Evolutionary conservation across 2,113 vertebrate genomes (phyloP).

Genomic region (Tylochromis polylepis): DNA sequence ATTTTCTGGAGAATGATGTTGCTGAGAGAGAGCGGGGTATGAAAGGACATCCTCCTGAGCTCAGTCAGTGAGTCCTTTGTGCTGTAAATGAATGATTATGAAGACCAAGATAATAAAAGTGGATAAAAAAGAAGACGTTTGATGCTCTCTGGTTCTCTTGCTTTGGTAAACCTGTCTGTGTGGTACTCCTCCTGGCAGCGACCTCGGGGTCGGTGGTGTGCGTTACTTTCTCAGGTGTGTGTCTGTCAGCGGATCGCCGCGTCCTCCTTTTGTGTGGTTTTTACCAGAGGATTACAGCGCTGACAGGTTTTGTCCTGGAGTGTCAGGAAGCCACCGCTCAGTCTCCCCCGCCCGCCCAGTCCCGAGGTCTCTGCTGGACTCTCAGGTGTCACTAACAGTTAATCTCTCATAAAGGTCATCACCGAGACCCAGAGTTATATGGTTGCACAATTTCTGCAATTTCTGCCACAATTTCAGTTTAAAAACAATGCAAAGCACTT

Average conservation of each 20-base stretch:
- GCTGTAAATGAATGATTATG: slow-evolving; percentile 32
- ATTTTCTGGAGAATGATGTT: slow-evolving; percentile 50
- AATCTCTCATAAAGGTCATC: slow-evolving; percentile 14
- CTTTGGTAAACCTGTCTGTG: background rate
- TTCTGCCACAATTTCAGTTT: background rate
- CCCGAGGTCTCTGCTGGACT: background rate
- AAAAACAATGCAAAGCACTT: background rate
- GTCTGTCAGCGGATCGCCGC: slow-evolving; percentile 8
- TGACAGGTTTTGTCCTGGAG: slow-evolving; percentile 44
- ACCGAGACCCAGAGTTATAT: background rate
- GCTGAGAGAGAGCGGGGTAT: background rate
- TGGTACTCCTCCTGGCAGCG: background rate
- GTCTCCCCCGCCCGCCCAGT: background rate
- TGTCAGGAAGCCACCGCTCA: slow-evolving; percentile 12
- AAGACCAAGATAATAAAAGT: slow-evolving; percentile 31
- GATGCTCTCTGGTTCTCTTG: background rate
- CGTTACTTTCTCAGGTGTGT: slow-evolving; percentile 53
- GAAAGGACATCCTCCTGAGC: background rate
- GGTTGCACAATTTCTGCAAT: background rate
- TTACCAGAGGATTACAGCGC: slow-evolving; percentile 10
- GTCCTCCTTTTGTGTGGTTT: slow-evolving; percentile 20
- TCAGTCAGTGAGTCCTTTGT: background rate
- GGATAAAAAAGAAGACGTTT: background rate
- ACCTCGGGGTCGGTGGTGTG: slow-evolving; percentile 30
- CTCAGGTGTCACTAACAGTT: slow-evolving; percentile 30